Evolutionary conservation across 2,113 vertebrate species (phyloP).

Genomic region (Plotosus lineatus): DNA sequence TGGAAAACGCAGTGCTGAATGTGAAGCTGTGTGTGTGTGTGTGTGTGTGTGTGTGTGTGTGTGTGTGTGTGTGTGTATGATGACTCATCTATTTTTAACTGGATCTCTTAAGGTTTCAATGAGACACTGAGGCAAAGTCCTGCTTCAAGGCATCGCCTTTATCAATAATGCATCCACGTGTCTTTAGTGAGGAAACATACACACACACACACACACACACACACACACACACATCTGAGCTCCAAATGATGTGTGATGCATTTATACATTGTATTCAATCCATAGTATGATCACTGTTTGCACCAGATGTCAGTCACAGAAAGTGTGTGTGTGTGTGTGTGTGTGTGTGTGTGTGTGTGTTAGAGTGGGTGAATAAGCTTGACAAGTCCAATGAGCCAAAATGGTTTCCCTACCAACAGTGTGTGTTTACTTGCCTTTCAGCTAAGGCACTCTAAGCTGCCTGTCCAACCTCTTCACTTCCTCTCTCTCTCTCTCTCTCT

Average conservation of each 20-base stretch:
- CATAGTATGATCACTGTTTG: neutral
- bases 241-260: neutral
- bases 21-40: constrained; percentile 20
- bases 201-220: constrained; percentile 27
- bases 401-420: constrained; percentile 12
- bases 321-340: neutral
- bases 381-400: constrained; percentile 23
- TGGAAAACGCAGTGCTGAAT: constrained; percentile 38
- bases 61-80: constrained; percentile 46
- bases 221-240: constrained; percentile 4
- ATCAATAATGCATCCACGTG: constrained; percentile 58
- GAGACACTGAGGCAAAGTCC: constrained; percentile 46
- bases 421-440: constrained; percentile 16
- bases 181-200: constrained; percentile 34
- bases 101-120: constrained; percentile 53
- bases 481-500: neutral
- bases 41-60: constrained; percentile 3
- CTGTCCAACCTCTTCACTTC: neutral
- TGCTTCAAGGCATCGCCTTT: constrained; percentile 46
- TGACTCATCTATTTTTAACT: constrained; percentile 61
- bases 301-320: neutral
- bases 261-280: neutral
- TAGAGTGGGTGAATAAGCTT: neutral
- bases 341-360: constrained; percentile 4
- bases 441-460: neutral